These are phyloP conservation scores for Mythimna loreyi DNA, from an alignment of 2,888 invertebrate genomes.

Conservation along the genomic window DNA sequence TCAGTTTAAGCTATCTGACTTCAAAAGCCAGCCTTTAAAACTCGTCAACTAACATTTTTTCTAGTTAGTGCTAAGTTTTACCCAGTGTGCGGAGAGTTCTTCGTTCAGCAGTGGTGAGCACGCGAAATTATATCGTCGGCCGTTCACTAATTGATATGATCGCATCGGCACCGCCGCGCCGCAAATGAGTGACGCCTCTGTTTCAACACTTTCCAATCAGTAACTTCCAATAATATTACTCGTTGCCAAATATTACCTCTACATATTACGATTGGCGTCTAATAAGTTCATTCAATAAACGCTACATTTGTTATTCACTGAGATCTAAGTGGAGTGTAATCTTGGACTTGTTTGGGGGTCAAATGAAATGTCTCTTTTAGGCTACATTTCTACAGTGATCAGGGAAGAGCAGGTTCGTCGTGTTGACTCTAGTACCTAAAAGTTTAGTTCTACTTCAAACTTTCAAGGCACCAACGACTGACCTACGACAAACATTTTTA, in stretches of 20 bases:
- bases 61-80: constrained; percentile 36
- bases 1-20: too few relatives aligned
- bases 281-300: not conserved
- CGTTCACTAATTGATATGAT: constrained; percentile 62
- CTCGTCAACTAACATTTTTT: constrained; percentile 33
- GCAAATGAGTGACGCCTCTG: constrained; percentile 30
- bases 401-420: too few relatives aligned
- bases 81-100: constrained; percentile 75
- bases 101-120: constrained; percentile 86
- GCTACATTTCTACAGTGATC: not conserved
- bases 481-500: not conserved
- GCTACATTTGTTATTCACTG: not conserved
- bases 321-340: too few relatives aligned
- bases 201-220: constrained; percentile 59
- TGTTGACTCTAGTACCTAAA: not conserved
- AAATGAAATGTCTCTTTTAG: not conserved
- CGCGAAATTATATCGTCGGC: constrained; percentile 82
- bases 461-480: too few relatives aligned
- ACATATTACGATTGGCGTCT: not conserved
- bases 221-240: constrained; percentile 14
- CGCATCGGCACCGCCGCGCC: constrained; percentile 52
- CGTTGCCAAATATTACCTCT: constrained; percentile 10
- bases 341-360: not conserved
- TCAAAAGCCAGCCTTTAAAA: not conserved
- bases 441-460: not conserved